A percentile compares a stretch with the other conserved stretches of the same genome.
Evolutionary conservation across 2,113 vertebrate species (phyloP).

Genomic region (Pelmatolapia mariae): DNA sequence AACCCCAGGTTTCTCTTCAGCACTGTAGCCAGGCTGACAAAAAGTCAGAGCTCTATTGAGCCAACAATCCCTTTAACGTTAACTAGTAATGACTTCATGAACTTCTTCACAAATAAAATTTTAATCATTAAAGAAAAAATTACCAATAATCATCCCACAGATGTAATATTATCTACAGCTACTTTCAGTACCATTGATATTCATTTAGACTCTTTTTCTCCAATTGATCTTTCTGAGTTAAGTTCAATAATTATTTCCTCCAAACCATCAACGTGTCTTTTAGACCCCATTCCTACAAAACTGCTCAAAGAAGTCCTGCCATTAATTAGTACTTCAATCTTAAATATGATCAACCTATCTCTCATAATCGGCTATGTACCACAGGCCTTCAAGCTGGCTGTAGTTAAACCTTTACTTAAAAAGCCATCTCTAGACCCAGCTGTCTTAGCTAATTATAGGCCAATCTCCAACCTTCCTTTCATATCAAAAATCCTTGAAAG

Average conservation of each 20-base stretch:
- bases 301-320: too few species aligned
- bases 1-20: neutral
- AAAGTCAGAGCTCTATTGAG: neutral
- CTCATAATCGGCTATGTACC: too few species aligned
- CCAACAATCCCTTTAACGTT: rapidly evolving
- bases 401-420: too few species aligned
- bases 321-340: too few species aligned
- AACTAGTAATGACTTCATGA: neutral
- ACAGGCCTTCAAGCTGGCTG: too few species aligned
- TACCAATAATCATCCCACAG: neutral
- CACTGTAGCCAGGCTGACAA: neutral
- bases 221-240: neutral
- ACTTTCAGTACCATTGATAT: rapidly evolving
- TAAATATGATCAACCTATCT: too few species aligned
- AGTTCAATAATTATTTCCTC: neutral
- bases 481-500: too few species aligned
- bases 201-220: rapidly evolving
- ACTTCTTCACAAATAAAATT: neutral
- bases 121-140: rapidly evolving
- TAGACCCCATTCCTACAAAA: neutral
- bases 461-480: too few species aligned
- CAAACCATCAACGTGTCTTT: neutral
- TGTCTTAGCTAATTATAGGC: too few species aligned
- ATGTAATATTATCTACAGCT: neutral
- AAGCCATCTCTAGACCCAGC: too few species aligned